A percentile compares a stretch with the other conserved stretches of the same genome.
Evolutionary conservation across 1,140 invertebrate species (phyloP).

Genomic region (Helicoverpa zea): DNA sequence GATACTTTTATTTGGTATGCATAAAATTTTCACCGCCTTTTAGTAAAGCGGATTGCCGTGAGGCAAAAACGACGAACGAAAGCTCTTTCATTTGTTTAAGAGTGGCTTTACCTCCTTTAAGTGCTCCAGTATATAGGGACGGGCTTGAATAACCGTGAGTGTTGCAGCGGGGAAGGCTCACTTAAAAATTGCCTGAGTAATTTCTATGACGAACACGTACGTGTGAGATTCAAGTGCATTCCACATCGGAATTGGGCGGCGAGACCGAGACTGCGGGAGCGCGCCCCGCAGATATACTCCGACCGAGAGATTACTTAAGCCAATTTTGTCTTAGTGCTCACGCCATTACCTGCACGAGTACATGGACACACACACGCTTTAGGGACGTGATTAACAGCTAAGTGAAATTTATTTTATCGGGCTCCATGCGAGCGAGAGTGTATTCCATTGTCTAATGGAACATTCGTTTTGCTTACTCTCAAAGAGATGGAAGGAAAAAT

Average conservation of each 20-base stretch:
- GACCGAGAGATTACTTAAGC: conserved; percentile 76
- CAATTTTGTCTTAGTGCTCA: conserved; percentile 79
- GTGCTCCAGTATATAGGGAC: conserved; percentile 73
- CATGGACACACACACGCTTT: conserved; percentile 67
- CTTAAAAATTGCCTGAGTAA: conserved; percentile 83
- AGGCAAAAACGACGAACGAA: conserved; percentile 69
- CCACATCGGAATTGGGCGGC: conserved; percentile 70
- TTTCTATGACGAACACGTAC: conserved; percentile 84
- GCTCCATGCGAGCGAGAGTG: conserved; percentile 56
- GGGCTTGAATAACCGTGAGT: conserved; percentile 77
- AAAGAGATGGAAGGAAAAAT: conserved; percentile 40
- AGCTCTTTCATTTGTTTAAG: conserved; percentile 82
- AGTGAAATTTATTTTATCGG: conserved; percentile 79
- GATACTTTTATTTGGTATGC: conserved; percentile 65
- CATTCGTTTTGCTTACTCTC: conserved; percentile 59
- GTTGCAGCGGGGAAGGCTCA: conserved; percentile 79
- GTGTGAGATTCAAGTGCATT: conserved; percentile 71
- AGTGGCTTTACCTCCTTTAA: conserved; percentile 78
- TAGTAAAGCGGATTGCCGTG: conserved; percentile 76
- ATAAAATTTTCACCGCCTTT: conserved; percentile 80
- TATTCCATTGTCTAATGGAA: conserved; percentile 64
- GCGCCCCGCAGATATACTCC: conserved; percentile 64
- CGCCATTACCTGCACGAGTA: conserved; percentile 71
- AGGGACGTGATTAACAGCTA: conserved; percentile 75
- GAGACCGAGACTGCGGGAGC: conserved; percentile 48